These are phyloP conservation scores for Sturmia bella DNA, from an alignment of 2,888 invertebrate species.

Conservation along the genomic window DNA sequence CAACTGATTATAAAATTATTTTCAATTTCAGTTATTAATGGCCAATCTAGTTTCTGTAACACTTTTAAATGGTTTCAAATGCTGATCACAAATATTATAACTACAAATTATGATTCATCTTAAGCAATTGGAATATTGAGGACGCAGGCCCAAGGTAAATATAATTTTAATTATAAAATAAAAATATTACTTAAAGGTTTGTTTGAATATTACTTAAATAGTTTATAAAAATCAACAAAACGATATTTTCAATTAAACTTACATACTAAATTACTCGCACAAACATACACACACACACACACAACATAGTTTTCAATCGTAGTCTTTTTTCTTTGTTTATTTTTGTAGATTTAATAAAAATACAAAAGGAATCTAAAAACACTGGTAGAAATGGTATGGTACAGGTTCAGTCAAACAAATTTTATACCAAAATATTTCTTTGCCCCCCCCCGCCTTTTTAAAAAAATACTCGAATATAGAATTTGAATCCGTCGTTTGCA, in stretches of 20 bases:
- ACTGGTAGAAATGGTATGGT: no score
- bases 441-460: background rate
- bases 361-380: conserved; percentile 15
- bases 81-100: background rate
- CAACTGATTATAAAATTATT: conserved; percentile 14
- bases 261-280: background rate
- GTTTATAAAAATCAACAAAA: conserved; percentile 32
- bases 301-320: no score
- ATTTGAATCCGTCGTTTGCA: no score
- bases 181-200: background rate
- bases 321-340: conserved; percentile 31
- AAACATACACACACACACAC: no score
- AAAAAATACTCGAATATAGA: no score
- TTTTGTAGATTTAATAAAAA: conserved; percentile 32
- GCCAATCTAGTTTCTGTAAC: conserved; percentile 24
- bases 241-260: background rate
- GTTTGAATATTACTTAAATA: no score
- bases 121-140: conserved; percentile 1
- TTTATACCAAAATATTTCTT: background rate
- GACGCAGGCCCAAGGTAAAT: conserved; percentile 38
- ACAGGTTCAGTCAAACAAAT: no score
- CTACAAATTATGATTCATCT: no score
- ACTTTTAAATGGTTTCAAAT: background rate
- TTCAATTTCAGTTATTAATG: conserved; percentile 43
- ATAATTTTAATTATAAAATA: conserved; percentile 5